Base-by-base conservation (phyloP, 2,113 vertebrate species). In the Lophotis ruficrista region DNA sequence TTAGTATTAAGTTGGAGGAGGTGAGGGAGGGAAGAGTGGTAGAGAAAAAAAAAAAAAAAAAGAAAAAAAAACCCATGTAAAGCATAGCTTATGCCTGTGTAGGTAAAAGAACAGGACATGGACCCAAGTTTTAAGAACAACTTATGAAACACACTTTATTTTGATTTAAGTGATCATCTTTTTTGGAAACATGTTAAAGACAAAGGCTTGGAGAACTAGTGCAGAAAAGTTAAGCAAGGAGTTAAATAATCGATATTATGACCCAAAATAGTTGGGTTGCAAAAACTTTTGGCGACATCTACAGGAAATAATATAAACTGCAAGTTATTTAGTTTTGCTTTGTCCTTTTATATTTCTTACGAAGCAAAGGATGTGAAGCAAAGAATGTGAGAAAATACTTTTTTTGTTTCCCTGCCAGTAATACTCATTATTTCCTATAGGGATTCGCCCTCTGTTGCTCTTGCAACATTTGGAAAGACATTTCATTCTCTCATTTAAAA, bases 201-300 rank as follows among this genome's bases (percentile, higher is more conserved):
- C 30, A 76, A 68, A 75, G 10, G 12, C 41, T 87, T 76, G 38
- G 38, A 68, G 35, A 91, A 82, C 7, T 7, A 53, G 10, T 15
- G 18, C 27, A 78, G n/a, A 30, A 25, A 75, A 78, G 20, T 75
- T 68, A 87, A 75, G 27, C 7, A 84, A 71, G 22, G 8, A 80
- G 20, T 41, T 57, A 82, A 77, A 75, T 43, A 85, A 70, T 8
- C 51, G 8, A 16, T 53, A 57, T 4, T 30, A 68, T 72, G 54
- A 83, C 10, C 9, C 14, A 50, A 70, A 77, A 73, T 9, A 47
- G 19, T 12, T n/a, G n/a, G n/a, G 73, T 33, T 84, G 76, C 13
- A 35, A 90, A 93, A 82, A 13, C 7, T 45, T 93, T 68, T 92
- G 53, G 41, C 84, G 94, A 96, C 94, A 91, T 72, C 94, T 96